Conservation (phyloP, 2,113 vertebrate genomes). For the Leiothrix lutea region DNA sequence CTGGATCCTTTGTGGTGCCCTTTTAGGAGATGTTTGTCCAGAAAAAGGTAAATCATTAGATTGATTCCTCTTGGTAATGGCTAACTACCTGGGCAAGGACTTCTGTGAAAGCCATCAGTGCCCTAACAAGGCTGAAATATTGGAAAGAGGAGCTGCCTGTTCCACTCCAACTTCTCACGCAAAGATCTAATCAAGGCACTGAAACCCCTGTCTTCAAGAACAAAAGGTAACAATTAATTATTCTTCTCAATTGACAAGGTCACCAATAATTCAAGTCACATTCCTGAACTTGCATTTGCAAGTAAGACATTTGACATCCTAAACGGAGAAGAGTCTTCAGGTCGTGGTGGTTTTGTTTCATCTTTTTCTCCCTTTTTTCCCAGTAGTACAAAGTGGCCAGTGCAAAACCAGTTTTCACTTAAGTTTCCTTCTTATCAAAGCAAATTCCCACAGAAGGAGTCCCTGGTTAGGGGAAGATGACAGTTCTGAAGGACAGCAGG, state of each 20-base stretch:
- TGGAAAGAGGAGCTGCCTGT: background rate
- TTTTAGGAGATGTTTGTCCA: background rate
- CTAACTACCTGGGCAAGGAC: background rate
- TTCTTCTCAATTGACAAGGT: background rate
- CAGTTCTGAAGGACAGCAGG: background rate
- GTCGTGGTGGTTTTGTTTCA: background rate
- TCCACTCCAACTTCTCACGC: background rate
- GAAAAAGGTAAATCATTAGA: slow-evolving; percentile 44
- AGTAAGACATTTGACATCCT: background rate
- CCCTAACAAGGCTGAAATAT: background rate
- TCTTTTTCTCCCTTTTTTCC: background rate
- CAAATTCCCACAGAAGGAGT: background rate
- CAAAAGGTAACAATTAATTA: background rate
- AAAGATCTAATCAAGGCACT: background rate
- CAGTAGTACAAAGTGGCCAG: background rate
- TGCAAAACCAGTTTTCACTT: background rate
- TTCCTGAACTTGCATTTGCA: background rate
- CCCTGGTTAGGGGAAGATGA: background rate
- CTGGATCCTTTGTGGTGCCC: background rate
- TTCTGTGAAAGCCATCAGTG: background rate
- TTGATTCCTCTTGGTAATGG: background rate
- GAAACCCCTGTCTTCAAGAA: background rate
- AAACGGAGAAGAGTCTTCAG: background rate
- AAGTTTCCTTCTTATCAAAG: background rate
- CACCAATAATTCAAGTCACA: background rate